Evolutionary conservation across 2,113 vertebrate species (phyloP), one percentile per base, ranked within the genome.

Genomic region (Microcebus griseorufus): DNA sequence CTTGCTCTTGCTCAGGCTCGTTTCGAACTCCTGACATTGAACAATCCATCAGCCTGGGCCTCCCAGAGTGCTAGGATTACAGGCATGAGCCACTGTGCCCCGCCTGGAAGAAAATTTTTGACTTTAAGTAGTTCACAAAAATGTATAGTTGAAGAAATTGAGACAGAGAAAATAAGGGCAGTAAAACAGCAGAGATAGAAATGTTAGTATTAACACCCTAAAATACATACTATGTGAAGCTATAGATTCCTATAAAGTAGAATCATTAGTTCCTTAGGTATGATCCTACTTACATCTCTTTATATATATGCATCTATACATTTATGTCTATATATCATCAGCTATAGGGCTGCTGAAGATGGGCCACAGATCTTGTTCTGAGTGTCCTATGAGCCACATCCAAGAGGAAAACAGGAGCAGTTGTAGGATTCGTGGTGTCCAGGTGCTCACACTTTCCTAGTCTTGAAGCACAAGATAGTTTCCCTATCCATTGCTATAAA

Each of bases 161-260:
- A 37, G 23, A 37, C 17, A 29, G 62, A 92, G 29, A 70, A 82
- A 92, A n/a, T 60, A 86, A 94, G 22, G 55, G 32, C 22, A 73
- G 42, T n/a, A 27, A 90, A 69, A 48, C 18, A 96, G 82, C 45
- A 42, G 62, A 96, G 81, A 92, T 18, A 75, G 69, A 69, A 39
- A 69, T 62, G 27, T 72, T 32, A 39, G 13, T 27, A 58, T 34
- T 58, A 51, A 45, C 1, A 45, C 23, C 14, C 75, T 88, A n/a
- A 39, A 34, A 37, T n/a, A 10, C 6, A 20, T 6, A 51, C 6
- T 14, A 3, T 6, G 27, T 23, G 87, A 64, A 69, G 25, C 13
- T 73, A 39, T n/a, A 32, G 13, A 20, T 75, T 95, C 45, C 37
- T 4, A 5, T 62, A 84, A 84, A 75, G 20, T n/a, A 85, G 51